Base-by-base conservation (phyloP, 2,888 invertebrate species). In the Tridacna gigas region DNA sequence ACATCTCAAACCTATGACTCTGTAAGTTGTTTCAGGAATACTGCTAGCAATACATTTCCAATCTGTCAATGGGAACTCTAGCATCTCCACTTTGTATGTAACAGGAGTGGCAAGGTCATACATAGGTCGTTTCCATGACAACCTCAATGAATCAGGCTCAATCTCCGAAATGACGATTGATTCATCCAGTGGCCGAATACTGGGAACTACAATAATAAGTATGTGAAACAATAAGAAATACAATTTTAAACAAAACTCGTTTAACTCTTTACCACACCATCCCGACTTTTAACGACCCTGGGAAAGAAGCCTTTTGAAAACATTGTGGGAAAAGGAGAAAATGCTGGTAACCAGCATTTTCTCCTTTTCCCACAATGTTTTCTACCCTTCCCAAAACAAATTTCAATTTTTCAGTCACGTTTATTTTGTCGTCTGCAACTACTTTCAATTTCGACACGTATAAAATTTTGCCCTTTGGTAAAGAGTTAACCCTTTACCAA, bases 31-130 rank as follows among this genome's bases (percentile, higher is more conserved):
- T 47, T 89, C 90, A 18, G 89, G 80, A 15, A 93, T 84, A 66
- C 89, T 90, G n/a, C 90, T 87, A n/a, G 89, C 90, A 25, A 97
- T 97, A 0, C 97, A 92, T 18, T 91, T 89, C 94, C 94, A 94
- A 83, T 92, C 91, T 77, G 86, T 79, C 69, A 90, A 90, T 13
- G 92, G 91, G 18, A 90, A 87, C 78, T 93, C 91, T 67, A 91
- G 83, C 76, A 90, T 88, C 79, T 93, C 92, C 73, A 93, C 87
- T 74, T 91, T 90, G 82, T 93, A 94, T 60, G 88, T 90, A 48
- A 90, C 67, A 60, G 90, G 88, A 67, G 84, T 82, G 56, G 81
- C 71, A 22, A 85, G 78, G 76, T 91, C 86, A 74, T 92, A 80
- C 74, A 89, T 82, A 26, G 91, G 90, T 79, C 92, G 91, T 87